Evolutionary conservation across 2,888 invertebrate species (phyloP).

Genomic region (Meteorus colon): DNA sequence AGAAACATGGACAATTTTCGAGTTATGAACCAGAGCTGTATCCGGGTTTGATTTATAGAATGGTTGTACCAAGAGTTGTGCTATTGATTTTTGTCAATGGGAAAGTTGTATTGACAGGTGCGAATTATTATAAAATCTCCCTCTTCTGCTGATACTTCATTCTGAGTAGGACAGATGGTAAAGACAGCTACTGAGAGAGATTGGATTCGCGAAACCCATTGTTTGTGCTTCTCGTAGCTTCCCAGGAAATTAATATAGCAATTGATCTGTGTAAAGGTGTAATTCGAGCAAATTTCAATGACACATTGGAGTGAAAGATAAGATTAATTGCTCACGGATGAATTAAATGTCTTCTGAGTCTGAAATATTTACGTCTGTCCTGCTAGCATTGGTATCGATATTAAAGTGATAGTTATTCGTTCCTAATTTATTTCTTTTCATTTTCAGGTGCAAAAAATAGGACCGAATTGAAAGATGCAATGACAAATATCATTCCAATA

Average conservation of each 20-base stretch:
- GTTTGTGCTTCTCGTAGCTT: too few species aligned
- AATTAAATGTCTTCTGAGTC: too few species aligned
- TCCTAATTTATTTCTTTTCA: conserved; percentile 16
- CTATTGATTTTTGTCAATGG: conserved; percentile 99
- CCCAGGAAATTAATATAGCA: too few species aligned
- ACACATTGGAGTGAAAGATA: too few species aligned
- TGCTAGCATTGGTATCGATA: too few species aligned
- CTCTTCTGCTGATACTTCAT: not conserved
- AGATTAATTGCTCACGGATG: too few species aligned
- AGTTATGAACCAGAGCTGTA: conserved; percentile 99
- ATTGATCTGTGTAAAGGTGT: too few species aligned
- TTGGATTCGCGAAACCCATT: too few species aligned
- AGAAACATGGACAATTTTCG: conserved; percentile 85
- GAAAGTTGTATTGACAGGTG: conserved; percentile 94
- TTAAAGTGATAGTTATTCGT: not conserved
- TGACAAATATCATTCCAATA: conserved; percentile 96
- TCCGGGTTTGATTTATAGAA: conserved; percentile 98
- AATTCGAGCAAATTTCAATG: too few species aligned
- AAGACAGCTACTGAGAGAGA: too few species aligned
- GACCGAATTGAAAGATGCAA: conserved; percentile 92
- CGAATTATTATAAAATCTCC: conserved; percentile 27
- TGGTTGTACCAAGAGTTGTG: conserved; percentile 97
- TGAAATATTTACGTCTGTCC: too few species aligned
- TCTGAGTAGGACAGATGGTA: not conserved
- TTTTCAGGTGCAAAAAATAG: conserved; percentile 90